Percentiles rank a stretch among this genome's conserved stretches.
Conservation (phyloP, 2,113 vertebrate genomes). For the Osmerus eperlanus region DNA sequence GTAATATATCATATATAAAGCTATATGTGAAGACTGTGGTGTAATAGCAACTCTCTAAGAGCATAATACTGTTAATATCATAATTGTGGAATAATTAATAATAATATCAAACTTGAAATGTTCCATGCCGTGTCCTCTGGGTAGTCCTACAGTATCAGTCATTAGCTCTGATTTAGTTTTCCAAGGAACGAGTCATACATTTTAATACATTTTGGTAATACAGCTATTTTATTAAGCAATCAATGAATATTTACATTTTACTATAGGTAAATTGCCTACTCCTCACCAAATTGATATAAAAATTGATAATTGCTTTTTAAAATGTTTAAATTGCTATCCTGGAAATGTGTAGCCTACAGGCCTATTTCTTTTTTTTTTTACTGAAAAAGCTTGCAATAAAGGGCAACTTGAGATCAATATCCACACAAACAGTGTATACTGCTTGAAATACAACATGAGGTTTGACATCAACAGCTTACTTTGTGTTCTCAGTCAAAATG, state of each 20-base stretch:
- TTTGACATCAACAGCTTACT: background rate
- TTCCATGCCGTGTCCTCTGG: conserved; percentile 11
- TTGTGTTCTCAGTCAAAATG: conserved; percentile 51
- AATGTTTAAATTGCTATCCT: conserved; percentile 28
- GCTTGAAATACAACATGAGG: conserved; percentile 21
- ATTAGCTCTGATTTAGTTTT: conserved; percentile 43
- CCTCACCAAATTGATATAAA: conserved; percentile 34
- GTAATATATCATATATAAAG: background rate
- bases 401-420: conserved; percentile 18
- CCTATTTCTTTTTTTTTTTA: background rate
- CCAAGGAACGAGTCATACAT: conserved; percentile 47
- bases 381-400: background rate
- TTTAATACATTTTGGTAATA: conserved; percentile 45
- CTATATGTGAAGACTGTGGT: background rate
- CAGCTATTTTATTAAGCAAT: conserved; percentile 28
- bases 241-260: conserved; percentile 35
- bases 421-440: conserved; percentile 8
- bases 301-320: too few species aligned
- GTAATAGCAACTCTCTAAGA: background rate
- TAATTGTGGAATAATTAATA: conserved; percentile 20
- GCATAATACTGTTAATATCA: conserved; percentile 13
- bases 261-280: conserved; percentile 42
- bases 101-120: background rate
- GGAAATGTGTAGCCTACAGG: conserved; percentile 30
- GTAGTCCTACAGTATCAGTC: conserved; percentile 7